Conservation (phyloP, 2,797 vertebrate genomes). For the Coregonus suidteri region DNA sequence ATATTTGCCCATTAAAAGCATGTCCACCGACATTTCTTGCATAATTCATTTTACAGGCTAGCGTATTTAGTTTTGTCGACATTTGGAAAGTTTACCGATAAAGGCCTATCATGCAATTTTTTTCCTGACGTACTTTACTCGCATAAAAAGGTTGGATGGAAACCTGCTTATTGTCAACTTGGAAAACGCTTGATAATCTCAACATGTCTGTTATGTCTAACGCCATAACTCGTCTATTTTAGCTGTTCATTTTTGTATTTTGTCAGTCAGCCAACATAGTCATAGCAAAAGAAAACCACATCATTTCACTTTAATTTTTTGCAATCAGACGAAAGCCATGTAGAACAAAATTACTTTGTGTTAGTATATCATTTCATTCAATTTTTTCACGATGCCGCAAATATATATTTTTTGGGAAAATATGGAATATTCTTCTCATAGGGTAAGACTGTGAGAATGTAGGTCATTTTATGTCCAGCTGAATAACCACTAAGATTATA, state of each 20-base stretch:
- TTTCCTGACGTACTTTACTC: too few species aligned
- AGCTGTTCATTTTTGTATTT: neutral
- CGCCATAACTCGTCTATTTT: neutral
- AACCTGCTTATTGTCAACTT: neutral
- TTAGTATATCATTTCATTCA: slow-evolving; percentile 28
- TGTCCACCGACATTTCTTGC: too few species aligned
- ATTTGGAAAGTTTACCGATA: too few species aligned
- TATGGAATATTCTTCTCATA: slow-evolving; percentile 15
- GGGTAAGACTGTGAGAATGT: slow-evolving; percentile 36
- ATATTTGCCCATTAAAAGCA: too few species aligned
- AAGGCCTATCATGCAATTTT: too few species aligned
- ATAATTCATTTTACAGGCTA: too few species aligned
- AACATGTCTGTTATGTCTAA: slow-evolving; percentile 1
- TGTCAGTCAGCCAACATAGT: neutral
- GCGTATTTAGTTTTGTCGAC: too few species aligned
- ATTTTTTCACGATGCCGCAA: slow-evolving; percentile 29
- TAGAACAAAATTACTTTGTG: slow-evolving; percentile 18
- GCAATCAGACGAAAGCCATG: slow-evolving; percentile 1
- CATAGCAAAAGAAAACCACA: neutral
- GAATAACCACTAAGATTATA: slow-evolving; percentile 35
- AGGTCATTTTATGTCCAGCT: slow-evolving; percentile 43
- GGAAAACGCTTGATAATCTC: neutral
- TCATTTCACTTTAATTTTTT: neutral
- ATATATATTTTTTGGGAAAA: slow-evolving; percentile 28
- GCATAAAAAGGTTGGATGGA: too few species aligned